Conservation (phyloP, 2,888 invertebrate species). For the Noctuana brunneofusca region DNA sequence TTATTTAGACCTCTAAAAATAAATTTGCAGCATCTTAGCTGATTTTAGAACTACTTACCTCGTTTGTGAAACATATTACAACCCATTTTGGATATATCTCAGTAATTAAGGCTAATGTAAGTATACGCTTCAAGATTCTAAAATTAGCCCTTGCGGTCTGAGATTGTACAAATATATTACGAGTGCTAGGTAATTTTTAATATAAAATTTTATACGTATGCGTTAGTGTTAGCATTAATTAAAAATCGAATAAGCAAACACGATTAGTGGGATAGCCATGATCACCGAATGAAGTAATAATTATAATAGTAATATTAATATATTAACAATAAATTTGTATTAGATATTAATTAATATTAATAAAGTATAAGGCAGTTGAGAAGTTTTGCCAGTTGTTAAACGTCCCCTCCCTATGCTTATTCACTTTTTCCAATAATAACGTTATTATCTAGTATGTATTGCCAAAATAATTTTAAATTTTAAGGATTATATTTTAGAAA, state of each 20-base stretch:
- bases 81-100: background rate
- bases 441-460: conserved; percentile 11
- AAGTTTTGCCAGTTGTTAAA: conserved; percentile 50
- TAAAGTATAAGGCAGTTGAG: conserved; percentile 43
- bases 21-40: background rate
- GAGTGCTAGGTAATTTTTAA: conserved; percentile 26
- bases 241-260: conserved; percentile 40
- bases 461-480: conserved; percentile 20
- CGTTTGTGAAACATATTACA: background rate
- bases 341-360: conserved; percentile 52
- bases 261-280: conserved; percentile 45
- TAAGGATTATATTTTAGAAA: conserved; percentile 30
- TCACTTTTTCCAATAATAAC: conserved; percentile 9
- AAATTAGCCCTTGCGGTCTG: conserved; percentile 17
- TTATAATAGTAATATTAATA: conserved; percentile 42
- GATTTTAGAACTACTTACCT: conserved; percentile 9
- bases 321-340: conserved; percentile 45
- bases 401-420: conserved; percentile 13
- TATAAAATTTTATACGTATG: conserved; percentile 26
- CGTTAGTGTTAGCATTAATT: conserved; percentile 9
- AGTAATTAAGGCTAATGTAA: conserved; percentile 5
- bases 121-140: conserved; percentile 21
- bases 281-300: conserved; percentile 52
- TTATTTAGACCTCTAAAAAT: background rate
- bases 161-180: conserved; percentile 32